These are phyloP conservation scores for Tricholauxania praeusta DNA, from an alignment of 2,888 invertebrate genomes.

Conservation along the genomic window DNA sequence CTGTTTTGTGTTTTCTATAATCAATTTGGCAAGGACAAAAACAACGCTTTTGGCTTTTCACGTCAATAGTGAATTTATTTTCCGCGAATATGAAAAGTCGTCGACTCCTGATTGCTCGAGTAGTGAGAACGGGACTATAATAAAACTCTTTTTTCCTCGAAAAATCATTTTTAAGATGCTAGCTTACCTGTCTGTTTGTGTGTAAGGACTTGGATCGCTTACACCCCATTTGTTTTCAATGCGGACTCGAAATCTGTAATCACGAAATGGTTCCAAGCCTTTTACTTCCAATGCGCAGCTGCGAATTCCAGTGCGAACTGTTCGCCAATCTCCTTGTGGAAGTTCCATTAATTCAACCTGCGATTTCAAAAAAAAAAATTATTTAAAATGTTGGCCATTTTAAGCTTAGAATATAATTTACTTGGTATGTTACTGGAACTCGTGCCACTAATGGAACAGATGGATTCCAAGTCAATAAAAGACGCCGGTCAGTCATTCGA, in stretches of 20 bases:
- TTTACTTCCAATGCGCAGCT: constrained; percentile 91
- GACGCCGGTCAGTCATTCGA: constrained; percentile 88
- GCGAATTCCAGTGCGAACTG: constrained; percentile 85
- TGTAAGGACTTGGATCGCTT: constrained; percentile 95
- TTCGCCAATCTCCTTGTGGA: constrained; percentile 94
- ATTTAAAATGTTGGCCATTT: not conserved
- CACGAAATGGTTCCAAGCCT: constrained; percentile 90
- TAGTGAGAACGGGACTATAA: no score
- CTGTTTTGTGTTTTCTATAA: no score
- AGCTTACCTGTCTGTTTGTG: constrained; percentile 75
- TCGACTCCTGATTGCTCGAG: no score
- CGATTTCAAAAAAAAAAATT: not conserved
- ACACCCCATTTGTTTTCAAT: constrained; percentile 98
- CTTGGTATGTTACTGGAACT: constrained; percentile 92
- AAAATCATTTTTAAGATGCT: not conserved
- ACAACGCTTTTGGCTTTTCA: not conserved
- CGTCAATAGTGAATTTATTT: not conserved
- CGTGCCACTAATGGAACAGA: constrained; percentile 89
- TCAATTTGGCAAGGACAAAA: no score
- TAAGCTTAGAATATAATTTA: constrained; percentile 60
- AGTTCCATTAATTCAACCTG: constrained; percentile 90
- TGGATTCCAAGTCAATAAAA: constrained; percentile 94
- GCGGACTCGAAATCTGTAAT: constrained; percentile 94
- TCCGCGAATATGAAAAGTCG: no score
- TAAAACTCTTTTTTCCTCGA: no score